Evolutionary conservation across 2,888 invertebrate genomes (phyloP).

Genomic region (Drosophila leonis): DNA sequence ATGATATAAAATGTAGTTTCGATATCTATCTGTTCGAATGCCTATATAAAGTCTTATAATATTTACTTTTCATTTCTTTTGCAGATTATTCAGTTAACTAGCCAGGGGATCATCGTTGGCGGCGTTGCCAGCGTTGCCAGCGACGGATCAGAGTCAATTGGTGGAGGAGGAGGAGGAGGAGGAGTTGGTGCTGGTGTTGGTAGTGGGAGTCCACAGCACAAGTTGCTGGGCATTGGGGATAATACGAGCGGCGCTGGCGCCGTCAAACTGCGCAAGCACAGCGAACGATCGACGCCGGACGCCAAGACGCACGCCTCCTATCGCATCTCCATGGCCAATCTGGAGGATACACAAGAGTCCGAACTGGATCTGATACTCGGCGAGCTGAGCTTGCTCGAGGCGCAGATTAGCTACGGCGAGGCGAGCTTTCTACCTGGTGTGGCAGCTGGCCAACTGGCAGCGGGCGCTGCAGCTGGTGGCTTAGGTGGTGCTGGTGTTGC

Average conservation of each 20-base stretch:
- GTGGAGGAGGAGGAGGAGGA: slow-evolving; percentile 15
- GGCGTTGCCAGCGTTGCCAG: slow-evolving; percentile 58
- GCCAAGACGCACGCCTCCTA: slow-evolving; percentile 85
- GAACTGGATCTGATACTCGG: slow-evolving; percentile 98
- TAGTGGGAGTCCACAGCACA: slow-evolving; percentile 51
- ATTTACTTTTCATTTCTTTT: background rate
- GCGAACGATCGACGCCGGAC: slow-evolving; percentile 71
- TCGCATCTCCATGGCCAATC: slow-evolving; percentile 97
- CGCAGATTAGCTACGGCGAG: slow-evolving; percentile 84
- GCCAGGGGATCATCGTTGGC: slow-evolving; percentile 66
- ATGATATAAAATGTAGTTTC: background rate
- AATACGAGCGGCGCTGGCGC: slow-evolving; percentile 61
- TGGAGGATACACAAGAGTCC: slow-evolving; percentile 98
- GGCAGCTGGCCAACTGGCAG: slow-evolving; percentile 13
- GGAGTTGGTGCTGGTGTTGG: slow-evolving; percentile 1
- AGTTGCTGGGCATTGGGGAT: slow-evolving; percentile 51
- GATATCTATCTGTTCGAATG: background rate
- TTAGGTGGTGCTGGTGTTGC: background rate
- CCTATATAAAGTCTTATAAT: background rate
- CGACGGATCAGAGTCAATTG: slow-evolving; percentile 55
- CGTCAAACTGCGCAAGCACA: slow-evolving; percentile 79
- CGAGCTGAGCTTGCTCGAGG: slow-evolving; percentile 96
- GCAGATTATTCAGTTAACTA: slow-evolving; percentile 59
- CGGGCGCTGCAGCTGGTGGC: slow-evolving; percentile 9
- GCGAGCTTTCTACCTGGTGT: slow-evolving; percentile 66